Evolutionary conservation across 2,113 vertebrate genomes (phyloP).

Genomic region (Spermophilus dauricus): DNA sequence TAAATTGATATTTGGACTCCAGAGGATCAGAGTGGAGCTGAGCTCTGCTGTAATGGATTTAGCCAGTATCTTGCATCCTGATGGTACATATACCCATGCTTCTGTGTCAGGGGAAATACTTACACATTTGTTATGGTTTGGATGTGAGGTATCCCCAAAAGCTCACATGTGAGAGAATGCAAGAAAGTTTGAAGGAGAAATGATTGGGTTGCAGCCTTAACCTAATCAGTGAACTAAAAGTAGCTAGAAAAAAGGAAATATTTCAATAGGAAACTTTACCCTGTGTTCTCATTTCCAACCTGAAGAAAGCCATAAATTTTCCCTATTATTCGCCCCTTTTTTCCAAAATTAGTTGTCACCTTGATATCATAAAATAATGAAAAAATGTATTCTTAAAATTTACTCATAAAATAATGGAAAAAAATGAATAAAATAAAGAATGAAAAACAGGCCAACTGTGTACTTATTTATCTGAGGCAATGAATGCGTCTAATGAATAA

Average conservation of each 20-base stretch:
- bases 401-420: background rate
- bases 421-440: background rate
- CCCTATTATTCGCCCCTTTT: background rate
- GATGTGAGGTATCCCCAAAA: too few species aligned
- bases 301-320: background rate
- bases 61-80: background rate
- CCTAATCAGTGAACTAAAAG: background rate
- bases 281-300: background rate
- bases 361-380: background rate
- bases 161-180: too few species aligned
- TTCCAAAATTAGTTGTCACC: background rate
- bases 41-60: background rate
- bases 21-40: background rate
- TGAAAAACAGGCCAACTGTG: background rate
- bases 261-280: background rate
- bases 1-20: background rate
- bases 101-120: background rate
- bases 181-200: too few species aligned
- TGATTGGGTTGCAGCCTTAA: too few species aligned
- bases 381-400: background rate
- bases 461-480: background rate
- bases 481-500: background rate
- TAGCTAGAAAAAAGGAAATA: background rate
- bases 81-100: background rate
- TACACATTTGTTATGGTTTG: background rate